These are phyloP conservation scores for Stenolophus ochropezus DNA, from an alignment of 2,888 invertebrate species.

Conservation along the genomic window DNA sequence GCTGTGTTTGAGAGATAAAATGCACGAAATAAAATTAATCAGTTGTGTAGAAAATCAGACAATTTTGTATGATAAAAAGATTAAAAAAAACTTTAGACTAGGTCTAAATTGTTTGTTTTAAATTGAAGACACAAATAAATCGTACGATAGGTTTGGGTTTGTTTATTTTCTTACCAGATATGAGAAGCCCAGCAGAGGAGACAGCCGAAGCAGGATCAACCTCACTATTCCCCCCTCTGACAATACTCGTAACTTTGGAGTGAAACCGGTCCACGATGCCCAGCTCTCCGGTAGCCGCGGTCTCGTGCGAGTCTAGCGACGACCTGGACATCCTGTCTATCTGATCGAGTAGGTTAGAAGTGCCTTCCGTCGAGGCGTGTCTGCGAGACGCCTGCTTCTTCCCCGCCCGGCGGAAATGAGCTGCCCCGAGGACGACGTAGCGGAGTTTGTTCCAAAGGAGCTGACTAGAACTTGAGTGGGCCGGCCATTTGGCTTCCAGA, in stretches of 20 bases:
- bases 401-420: conserved; percentile 89
- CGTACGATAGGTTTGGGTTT: too few species aligned
- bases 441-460: conserved; percentile 95
- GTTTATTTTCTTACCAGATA: conserved; percentile 71
- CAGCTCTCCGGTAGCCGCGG: conserved; percentile 59
- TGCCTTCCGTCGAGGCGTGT: conserved; percentile 73
- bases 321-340: conserved; percentile 70
- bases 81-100: too few species aligned
- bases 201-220: conserved; percentile 69
- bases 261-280: conserved; percentile 77
- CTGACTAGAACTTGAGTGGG: conserved; percentile 82
- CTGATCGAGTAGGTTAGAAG: conserved; percentile 69
- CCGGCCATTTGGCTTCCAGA: conserved; percentile 95
- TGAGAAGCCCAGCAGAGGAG: conserved; percentile 76
- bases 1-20: too few species aligned
- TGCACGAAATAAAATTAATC: too few species aligned
- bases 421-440: conserved; percentile 92
- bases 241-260: conserved; percentile 79
- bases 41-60: too few species aligned
- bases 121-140: too few species aligned
- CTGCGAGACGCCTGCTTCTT: conserved; percentile 76
- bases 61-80: too few species aligned
- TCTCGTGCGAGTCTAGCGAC: conserved; percentile 72
- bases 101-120: too few species aligned
- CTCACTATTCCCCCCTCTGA: conserved; percentile 70